phyloP scores from a whole-genome alignment of 1,140 invertebrate genomes.

The Ceratosolen solmsi region DNA sequence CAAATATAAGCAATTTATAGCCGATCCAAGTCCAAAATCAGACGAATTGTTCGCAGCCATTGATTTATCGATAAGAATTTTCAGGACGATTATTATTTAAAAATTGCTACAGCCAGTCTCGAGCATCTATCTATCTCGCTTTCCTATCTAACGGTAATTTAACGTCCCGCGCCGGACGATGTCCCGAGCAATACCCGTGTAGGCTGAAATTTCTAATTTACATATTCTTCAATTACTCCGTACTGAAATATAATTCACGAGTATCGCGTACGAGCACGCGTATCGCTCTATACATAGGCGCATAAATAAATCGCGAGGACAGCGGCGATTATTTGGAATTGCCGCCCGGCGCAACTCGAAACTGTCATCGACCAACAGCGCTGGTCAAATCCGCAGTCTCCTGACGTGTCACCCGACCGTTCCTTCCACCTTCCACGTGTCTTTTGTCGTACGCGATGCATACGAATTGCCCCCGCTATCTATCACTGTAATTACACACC shows the following conservation, averaged over 20 bases:
- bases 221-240: neutral
- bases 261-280: no score
- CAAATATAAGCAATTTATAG: no score
- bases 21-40: no score
- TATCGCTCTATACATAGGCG: no score
- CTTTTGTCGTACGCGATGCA: slow-evolving; percentile 55
- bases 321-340: slow-evolving; percentile 32
- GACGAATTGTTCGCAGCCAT: no score
- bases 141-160: no score
- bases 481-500: slow-evolving; percentile 55
- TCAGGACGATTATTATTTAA: neutral
- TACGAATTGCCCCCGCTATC: slow-evolving; percentile 57
- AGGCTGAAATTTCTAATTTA: neutral
- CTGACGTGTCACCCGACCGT: slow-evolving; percentile 62
- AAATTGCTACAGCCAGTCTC: no score
- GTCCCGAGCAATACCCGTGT: neutral
- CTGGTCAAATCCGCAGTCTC: neutral
- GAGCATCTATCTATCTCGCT: no score
- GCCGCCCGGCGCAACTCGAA: slow-evolving; percentile 4
- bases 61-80: no score
- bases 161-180: no score
- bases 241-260: no score
- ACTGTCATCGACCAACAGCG: neutral
- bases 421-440: slow-evolving; percentile 56
- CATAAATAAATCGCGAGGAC: slow-evolving; percentile 27